phyloP scores from a whole-genome alignment of 1,140 invertebrate species.

The Epicauta chinensis region DNA sequence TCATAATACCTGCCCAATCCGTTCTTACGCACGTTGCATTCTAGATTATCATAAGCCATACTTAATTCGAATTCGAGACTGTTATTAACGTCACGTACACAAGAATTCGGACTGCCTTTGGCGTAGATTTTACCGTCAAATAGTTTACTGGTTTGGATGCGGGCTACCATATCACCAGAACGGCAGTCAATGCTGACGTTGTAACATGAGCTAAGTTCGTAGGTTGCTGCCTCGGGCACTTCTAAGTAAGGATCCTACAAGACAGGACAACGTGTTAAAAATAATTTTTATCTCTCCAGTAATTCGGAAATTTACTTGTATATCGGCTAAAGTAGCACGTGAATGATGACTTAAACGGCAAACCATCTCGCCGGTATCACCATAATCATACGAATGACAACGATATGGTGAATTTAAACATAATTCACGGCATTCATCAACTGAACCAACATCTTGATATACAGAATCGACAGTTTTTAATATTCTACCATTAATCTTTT shows the following conservation, averaged over 20 bases:
- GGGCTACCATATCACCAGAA: conserved; percentile 86
- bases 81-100: conserved; percentile 78
- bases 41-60: conserved; percentile 87
- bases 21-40: conserved; percentile 83
- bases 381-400: conserved; percentile 90
- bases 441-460: conserved; percentile 79
- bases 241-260: conserved; percentile 80
- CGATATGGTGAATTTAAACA: conserved; percentile 79
- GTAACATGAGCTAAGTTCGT: conserved; percentile 89
- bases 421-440: conserved; percentile 80
- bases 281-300: neutral
- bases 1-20: conserved; percentile 57
- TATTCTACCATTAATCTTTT: conserved; percentile 78
- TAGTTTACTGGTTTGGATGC: conserved; percentile 83
- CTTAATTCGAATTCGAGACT: conserved; percentile 80
- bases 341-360: conserved; percentile 89
- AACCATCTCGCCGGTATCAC: conserved; percentile 86
- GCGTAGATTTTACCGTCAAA: conserved; percentile 94
- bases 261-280: conserved; percentile 3
- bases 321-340: conserved; percentile 78
- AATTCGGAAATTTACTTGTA: conserved; percentile 54
- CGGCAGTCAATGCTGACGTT: conserved; percentile 90
- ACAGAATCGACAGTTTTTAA: conserved; percentile 92
- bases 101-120: conserved; percentile 86
- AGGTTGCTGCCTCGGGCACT: conserved; percentile 82